Evolutionary conservation across 2,888 invertebrate genomes (phyloP), one percentile per base, ranked within the genome.

Genomic region (Dasysyrphus tricinctus): DNA sequence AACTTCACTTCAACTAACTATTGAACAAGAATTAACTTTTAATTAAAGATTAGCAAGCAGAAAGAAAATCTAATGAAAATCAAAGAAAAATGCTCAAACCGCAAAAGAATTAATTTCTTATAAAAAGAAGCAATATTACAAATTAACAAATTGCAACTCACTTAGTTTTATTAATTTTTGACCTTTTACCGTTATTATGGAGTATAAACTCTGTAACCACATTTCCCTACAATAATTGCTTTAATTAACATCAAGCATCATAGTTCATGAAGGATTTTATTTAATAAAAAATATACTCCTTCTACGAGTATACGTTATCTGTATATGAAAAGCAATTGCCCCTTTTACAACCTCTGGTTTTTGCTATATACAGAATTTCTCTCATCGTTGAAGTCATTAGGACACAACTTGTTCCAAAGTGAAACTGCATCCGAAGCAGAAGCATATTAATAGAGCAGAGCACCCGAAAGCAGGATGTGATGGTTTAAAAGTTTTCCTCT

Each of bases 351-450:
- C 73, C 39, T 69, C 49, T 57, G 61, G 59, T 67, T 69, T 12
- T 24, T 24, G 1, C 24, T 24, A 24, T 3, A 24, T 19, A 24
- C 61, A 54, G 54, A 57, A 57, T 75, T 24, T 63, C 63, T 42
- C n/a, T 61, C 49, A 8, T 61, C 78, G 59, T 65, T 54, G 56
- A 72, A 72, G 86, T 82, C 86, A 86, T 86, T 82, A 81, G 74
- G 77, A 78, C 63, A 74, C 74, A 79, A 82, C 86, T 81, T 86
- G 74, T 81, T 78, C 67, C 44, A 19, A 24, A n/a, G 29, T 12
- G 11, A 37, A 74, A 76, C 57, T 51, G 51, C 77, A 79, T 56
- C 57, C 39, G 74, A 70, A 65, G 47, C 69, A 72, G 39, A 42
- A 47, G 59, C 67, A 74, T 24, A 24, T 59, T 69, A 72, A 56